These are phyloP conservation scores for Microtus ochrogaster DNA, from an alignment of 2,113 vertebrate genomes.

Conservation along the genomic window DNA sequence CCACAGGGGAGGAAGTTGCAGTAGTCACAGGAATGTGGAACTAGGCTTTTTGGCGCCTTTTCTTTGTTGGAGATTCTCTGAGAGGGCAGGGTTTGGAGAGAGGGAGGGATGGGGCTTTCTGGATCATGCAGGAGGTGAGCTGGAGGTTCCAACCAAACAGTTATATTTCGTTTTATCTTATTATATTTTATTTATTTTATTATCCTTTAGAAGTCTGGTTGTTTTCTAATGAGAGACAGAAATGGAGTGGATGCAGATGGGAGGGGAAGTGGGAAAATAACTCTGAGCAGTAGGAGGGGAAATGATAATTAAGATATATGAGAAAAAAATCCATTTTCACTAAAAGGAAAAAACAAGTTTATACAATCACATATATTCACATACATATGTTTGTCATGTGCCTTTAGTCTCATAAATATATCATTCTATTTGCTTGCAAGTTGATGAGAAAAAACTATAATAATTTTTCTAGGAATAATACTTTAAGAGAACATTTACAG, in stretches of 20 bases:
- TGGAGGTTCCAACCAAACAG: not conserved
- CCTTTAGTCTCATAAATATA: constrained; percentile 41
- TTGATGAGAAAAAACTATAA: constrained; percentile 11
- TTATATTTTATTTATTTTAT: not conserved
- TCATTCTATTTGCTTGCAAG: not conserved
- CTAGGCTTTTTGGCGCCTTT: not conserved
- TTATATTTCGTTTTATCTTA: not conserved
- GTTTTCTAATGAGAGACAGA: not conserved
- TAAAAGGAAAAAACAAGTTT: not conserved
- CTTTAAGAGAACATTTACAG: constrained; percentile 8
- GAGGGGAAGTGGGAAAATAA: not conserved
- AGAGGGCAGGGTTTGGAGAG: not conserved
- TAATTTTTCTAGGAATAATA: constrained; percentile 50
- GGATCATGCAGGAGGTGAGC: not conserved
- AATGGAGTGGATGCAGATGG: not conserved
- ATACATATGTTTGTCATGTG: not conserved
- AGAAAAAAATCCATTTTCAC: not conserved
- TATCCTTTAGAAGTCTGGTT: not conserved
- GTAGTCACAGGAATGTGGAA: not conserved
- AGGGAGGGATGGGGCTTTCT: not conserved
- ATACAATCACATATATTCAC: not conserved
- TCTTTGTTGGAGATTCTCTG: not conserved
- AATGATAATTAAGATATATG: not conserved
- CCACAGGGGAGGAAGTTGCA: not conserved
- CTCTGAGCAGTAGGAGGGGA: not conserved